Conservation (phyloP, 2,113 vertebrate species). For the Pseudorectes ferrugineus region DNA sequence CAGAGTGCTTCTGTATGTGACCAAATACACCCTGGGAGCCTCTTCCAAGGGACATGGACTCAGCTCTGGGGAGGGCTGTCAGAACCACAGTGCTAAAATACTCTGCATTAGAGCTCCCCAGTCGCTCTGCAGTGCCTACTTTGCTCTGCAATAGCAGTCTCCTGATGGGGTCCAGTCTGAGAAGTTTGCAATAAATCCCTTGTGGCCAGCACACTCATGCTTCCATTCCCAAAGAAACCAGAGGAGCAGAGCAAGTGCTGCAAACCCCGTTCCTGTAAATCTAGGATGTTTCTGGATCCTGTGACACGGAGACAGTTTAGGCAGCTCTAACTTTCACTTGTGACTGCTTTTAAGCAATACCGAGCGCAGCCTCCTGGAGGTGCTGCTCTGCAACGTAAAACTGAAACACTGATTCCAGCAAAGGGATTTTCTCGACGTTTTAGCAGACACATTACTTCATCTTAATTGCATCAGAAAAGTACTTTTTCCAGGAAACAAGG, state of each 20-base stretch:
- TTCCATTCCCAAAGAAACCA: not conserved
- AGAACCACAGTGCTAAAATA: not conserved
- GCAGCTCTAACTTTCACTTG: not conserved
- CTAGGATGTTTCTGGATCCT: not conserved
- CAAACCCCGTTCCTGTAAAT: not conserved
- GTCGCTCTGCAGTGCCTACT: not conserved
- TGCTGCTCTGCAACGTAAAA: not conserved
- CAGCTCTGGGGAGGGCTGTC: not conserved
- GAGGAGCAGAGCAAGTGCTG: not conserved
- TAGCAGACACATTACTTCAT: not conserved
- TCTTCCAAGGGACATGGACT: not conserved
- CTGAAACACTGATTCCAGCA: not conserved
- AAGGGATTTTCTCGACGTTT: not conserved
- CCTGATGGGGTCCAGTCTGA: not conserved
- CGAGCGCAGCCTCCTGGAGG: not conserved
- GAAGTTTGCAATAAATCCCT: not conserved
- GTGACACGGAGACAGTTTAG: accelerated
- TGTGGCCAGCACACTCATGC: not conserved
- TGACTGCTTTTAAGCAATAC: not conserved
- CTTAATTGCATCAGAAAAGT: not conserved
- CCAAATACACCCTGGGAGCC: not conserved
- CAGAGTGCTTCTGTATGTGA: not conserved
- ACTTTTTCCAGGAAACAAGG: not conserved
- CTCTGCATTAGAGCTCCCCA: not conserved
- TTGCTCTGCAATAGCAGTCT: not conserved